These are phyloP conservation scores for Idaea aversata DNA, from an alignment of 2,888 invertebrate species.

Conservation along the genomic window DNA sequence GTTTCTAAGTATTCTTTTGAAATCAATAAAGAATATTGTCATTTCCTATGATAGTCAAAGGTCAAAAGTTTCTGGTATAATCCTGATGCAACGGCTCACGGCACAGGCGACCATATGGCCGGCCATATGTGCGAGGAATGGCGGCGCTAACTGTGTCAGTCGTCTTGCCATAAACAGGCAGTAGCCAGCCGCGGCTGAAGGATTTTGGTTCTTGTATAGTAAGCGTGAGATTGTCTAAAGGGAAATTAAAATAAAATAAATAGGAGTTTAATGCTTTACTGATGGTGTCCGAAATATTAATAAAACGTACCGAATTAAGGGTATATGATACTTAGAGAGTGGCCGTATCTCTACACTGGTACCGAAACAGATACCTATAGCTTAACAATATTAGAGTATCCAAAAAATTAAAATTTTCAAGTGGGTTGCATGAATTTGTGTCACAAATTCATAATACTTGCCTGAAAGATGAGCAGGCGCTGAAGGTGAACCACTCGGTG, in stretches of 20 bases:
- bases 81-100: background rate
- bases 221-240: background rate
- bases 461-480: background rate
- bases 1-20: background rate
- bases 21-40: background rate
- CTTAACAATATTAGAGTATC: too few species aligned
- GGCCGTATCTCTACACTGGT: too few species aligned
- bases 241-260: background rate
- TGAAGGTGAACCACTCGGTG: background rate
- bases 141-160: conserved; percentile 29
- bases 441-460: background rate
- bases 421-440: background rate
- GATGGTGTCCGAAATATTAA: too few species aligned
- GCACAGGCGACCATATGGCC: conserved; percentile 30
- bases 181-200: background rate
- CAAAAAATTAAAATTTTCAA: background rate
- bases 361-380: too few species aligned
- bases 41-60: background rate
- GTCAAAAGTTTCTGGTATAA: background rate
- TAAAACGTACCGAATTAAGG: too few species aligned
- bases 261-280: background rate
- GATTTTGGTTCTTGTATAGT: background rate
- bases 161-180: conserved; percentile 26
- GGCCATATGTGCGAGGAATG: conserved; percentile 32
- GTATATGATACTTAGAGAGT: too few species aligned